Evolutionary conservation across 2,797 vertebrate species (phyloP), one percentile per base, ranked within the genome.

Genomic region (Catostomus latipinnis): DNA sequence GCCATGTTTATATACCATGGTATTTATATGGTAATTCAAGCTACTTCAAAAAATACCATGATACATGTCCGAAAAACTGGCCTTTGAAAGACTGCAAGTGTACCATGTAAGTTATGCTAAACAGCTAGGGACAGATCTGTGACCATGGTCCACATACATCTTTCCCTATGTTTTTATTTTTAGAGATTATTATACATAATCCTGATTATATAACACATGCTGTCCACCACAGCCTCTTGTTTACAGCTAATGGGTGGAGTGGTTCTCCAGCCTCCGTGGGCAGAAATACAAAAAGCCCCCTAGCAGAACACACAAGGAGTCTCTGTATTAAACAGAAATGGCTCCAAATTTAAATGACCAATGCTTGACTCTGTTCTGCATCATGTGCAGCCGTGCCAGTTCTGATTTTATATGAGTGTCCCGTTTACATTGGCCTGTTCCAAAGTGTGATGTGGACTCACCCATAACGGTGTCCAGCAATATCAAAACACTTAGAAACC

Each of bases 231-330:
- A 73, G 68, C 46, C 45, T 16, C 52, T 81, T 80, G 56, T 71
- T 83, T 80, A 73, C 58, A 74, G 62, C 63, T 54, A 57, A 53
- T 77, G 73, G 79, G 82, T 83, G 80, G 84, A 86, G 49, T 13
- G 4, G 43, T 49, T 53, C 60, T 34, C 18, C 14, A 58, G 43
- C 18, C 69, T 72, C 63, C 18, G 34, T 74, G 71, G 56, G 50
- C 75, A 62, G 68, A 83, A 82, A 85, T 70, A 80, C 79, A 80
- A 48, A 74, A 54, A 22, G 45, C 22, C 49, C 76, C 61, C 71
- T 34, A 13, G 60, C 72, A 75, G 66, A 81, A 68, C 54, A 50
- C 74, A 58, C 53, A 67, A 46, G 53, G 63, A 58, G 63, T n/a
- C 54, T 76, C 63, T 58, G 62, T 76, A 68, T 68, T 76, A 68